phyloP scores from a whole-genome alignment of 2,797 vertebrate genomes.

The Eptatretus atami region DNA sequence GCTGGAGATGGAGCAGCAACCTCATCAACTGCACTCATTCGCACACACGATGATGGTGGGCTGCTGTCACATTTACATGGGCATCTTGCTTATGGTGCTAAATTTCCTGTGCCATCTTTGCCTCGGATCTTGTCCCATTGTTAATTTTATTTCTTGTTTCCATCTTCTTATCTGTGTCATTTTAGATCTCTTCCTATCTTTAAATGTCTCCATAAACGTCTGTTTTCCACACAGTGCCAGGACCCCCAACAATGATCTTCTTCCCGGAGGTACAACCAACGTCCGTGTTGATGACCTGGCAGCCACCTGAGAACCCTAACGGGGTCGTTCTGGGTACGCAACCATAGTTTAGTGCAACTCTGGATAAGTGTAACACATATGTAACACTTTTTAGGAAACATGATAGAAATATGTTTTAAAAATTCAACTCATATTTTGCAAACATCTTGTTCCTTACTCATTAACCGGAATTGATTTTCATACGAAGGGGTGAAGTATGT shows the following conservation, averaged over 20 bases:
- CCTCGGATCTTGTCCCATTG: too few relatives aligned
- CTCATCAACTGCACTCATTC: conserved; percentile 20
- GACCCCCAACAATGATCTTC: conserved; percentile 43
- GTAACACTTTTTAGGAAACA: too few relatives aligned
- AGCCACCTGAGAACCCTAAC: conserved; percentile 50
- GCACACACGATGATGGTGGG: conserved; percentile 59
- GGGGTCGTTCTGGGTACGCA: conserved; percentile 56
- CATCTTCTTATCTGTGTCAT: too few relatives aligned
- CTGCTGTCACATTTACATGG: not conserved
- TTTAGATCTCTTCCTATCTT: too few relatives aligned
- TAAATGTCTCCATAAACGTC: too few relatives aligned
- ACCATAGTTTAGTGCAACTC: not conserved
- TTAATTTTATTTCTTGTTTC: too few relatives aligned
- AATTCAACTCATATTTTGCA: too few relatives aligned
- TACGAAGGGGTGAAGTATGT: too few relatives aligned
- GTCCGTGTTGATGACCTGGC: conserved; percentile 53
- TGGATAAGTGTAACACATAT: not conserved
- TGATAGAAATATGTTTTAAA: too few relatives aligned
- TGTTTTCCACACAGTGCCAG: conserved; percentile 25
- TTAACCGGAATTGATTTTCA: too few relatives aligned
- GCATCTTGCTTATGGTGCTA: not conserved
- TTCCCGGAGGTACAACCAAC: conserved; percentile 64
- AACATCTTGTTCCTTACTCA: too few relatives aligned
- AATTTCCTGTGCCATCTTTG: too few relatives aligned
- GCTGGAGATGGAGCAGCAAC: conserved; percentile 45